Evolutionary conservation across 2,888 invertebrate species (phyloP), one percentile per base, ranked within the genome.

Genomic region (Napeogenes inachia): DNA sequence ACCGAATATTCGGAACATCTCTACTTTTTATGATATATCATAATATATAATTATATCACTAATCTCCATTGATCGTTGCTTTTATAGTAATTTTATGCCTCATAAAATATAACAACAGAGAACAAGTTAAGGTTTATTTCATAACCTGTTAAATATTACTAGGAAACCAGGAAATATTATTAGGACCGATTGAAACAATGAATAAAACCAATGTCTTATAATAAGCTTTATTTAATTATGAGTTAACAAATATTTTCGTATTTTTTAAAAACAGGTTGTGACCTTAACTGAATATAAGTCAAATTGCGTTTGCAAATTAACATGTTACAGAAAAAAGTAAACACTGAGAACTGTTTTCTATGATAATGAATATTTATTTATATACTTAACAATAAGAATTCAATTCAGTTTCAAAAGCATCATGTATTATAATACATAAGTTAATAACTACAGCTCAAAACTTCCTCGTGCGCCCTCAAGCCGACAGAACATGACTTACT

Each of bases 141-240:
- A 38, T 21, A 3, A 13, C 13, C 8, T n/a, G n/a, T 47, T 47
- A 47, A 6, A 47, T 47, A 13, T 4, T 21, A n/a, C n/a, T n/a
- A n/a, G n/a, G n/a, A n/a, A n/a, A n/a, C 13, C 2, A 12, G 21
- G 4, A 47, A 42, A 42, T 42, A 3, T 10, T 10, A 10, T 12
- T 10, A 42, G 42, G 42, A 54, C 45, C 45, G 4, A 63, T 56
- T 33, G 56, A 68, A 65, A 63, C 57, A 69, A 72, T 66, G 68
- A 89, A 87, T 87, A 87, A 89, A 89, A 89, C 88, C 60, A 89
- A 75, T 82, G 76, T 89, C 89, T 90, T 90, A 89, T 89, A 88
- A 89, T 90, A 90, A 89, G 90, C 90, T 90, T 89, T 90, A 90
- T 90, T 89, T 90, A 89, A 90, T 90, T 90, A 90, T 89, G 89